Evolutionary conservation across 1,140 invertebrate species (phyloP).

Genomic region (Drosophila watanabei): DNA sequence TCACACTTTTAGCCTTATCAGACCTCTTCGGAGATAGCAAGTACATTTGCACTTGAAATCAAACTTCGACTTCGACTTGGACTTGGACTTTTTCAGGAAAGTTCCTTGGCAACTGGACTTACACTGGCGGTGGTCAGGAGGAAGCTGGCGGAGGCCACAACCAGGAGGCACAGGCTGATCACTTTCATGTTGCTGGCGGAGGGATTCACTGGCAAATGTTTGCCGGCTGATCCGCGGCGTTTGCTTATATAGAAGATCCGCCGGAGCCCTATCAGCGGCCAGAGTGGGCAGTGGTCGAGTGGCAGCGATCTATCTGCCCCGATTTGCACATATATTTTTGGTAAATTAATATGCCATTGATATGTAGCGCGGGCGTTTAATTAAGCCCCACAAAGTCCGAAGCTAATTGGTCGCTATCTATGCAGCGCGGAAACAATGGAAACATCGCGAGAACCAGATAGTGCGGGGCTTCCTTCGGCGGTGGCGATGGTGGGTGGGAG

Average conservation of each 20-base stretch:
- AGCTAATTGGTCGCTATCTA: slow-evolving; percentile 36
- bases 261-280: not conserved
- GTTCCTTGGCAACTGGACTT: slow-evolving; percentile 26
- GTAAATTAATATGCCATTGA: slow-evolving; percentile 29
- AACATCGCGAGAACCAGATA: slow-evolving; percentile 5
- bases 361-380: slow-evolving; percentile 30
- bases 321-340: slow-evolving; percentile 36
- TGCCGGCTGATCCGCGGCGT: not conserved
- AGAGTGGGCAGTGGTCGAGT: slow-evolving; percentile 26
- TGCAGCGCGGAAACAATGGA: slow-evolving; percentile 12
- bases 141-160: slow-evolving; percentile 55
- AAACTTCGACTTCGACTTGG: not conserved
- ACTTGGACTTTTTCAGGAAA: not conserved
- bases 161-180: slow-evolving; percentile 53
- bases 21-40: not conserved
- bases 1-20: slow-evolving; percentile 2
- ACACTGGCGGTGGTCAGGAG: slow-evolving; percentile 47
- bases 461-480: not conserved
- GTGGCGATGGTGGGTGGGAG: not conserved
- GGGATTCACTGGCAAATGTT: slow-evolving; percentile 36
- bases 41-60: not conserved
- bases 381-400: slow-evolving; percentile 45
- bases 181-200: slow-evolving; percentile 52
- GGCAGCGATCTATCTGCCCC: slow-evolving; percentile 18
- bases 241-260: slow-evolving; percentile 50